Evolutionary conservation across 2,113 vertebrate genomes (phyloP).

Genomic region (Triplophysa tibetana): DNA sequence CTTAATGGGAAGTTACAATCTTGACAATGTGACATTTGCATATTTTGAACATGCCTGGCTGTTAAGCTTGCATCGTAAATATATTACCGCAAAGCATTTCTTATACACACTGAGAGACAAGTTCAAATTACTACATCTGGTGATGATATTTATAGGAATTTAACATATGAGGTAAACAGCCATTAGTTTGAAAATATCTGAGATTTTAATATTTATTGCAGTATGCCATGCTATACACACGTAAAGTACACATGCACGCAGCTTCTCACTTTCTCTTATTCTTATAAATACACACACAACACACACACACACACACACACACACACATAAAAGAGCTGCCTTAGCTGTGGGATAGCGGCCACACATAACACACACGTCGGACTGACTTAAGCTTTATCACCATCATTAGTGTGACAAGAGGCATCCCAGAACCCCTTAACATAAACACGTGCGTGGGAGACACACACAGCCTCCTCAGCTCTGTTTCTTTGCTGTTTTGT

Average conservation of each 20-base stretch:
- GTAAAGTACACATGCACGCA: conserved; percentile 1
- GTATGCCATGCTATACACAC: neutral
- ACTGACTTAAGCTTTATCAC: conserved; percentile 39
- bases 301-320: too few species aligned
- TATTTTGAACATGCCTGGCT: neutral
- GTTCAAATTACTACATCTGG: neutral
- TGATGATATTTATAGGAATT: neutral
- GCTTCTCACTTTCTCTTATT: neutral
- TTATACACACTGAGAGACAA: neutral
- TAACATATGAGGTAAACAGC: neutral
- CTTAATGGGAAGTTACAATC: too few species aligned
- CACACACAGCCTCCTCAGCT: conserved; percentile 24
- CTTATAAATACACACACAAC: neutral
- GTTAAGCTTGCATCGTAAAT: neutral
- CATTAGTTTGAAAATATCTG: neutral
- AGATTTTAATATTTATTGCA: neutral
- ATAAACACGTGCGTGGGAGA: conserved; percentile 33
- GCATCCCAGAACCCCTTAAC: conserved; percentile 15
- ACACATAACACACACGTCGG: conserved; percentile 17
- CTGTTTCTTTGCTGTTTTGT: conserved; percentile 45
- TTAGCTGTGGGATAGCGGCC: conserved; percentile 25
- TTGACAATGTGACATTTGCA: neutral
- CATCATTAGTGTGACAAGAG: conserved; percentile 23
- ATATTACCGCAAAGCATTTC: neutral
- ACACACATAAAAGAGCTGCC: neutral